Conservation (phyloP, 2,113 vertebrate genomes). For the Notothenia coriiceps region DNA sequence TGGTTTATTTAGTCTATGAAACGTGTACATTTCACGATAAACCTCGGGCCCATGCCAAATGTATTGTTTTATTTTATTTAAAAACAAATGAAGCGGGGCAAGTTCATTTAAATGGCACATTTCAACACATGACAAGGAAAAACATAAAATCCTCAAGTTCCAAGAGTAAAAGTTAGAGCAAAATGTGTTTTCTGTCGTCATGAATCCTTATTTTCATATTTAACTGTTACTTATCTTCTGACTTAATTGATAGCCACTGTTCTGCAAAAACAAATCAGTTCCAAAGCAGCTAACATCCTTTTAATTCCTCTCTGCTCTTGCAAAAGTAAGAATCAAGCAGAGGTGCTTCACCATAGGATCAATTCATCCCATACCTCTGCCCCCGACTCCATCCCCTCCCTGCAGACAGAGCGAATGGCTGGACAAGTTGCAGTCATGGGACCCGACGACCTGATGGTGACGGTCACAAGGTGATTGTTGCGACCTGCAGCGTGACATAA, state of each 20-base stretch:
- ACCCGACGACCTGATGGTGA: slow-evolving; percentile 89
- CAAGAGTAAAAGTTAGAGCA: background rate
- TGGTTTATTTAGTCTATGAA: background rate
- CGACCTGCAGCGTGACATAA: background rate
- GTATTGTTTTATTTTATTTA: too few species aligned
- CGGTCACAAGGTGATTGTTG: slow-evolving; percentile 85
- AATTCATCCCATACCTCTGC: slow-evolving; percentile 80
- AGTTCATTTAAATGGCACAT: too few species aligned
- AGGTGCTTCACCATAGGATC: slow-evolving; percentile 81
- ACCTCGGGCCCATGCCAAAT: too few species aligned
- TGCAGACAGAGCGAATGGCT: slow-evolving; percentile 70
- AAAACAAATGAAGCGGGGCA: too few species aligned
- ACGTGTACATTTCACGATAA: too few species aligned
- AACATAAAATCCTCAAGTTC: background rate
- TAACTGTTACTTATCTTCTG: background rate
- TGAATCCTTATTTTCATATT: background rate
- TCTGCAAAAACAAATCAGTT: background rate
- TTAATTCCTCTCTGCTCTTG: background rate
- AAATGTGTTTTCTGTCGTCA: background rate
- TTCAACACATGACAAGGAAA: background rate
- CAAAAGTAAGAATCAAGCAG: slow-evolving; percentile 83
- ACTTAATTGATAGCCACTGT: background rate
- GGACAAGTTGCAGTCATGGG: slow-evolving; percentile 90
- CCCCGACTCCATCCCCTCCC: slow-evolving; percentile 52
- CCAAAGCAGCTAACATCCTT: background rate